Evolutionary conservation across 1,140 invertebrate genomes (phyloP).

Genomic region (Drosophila athabasca): DNA sequence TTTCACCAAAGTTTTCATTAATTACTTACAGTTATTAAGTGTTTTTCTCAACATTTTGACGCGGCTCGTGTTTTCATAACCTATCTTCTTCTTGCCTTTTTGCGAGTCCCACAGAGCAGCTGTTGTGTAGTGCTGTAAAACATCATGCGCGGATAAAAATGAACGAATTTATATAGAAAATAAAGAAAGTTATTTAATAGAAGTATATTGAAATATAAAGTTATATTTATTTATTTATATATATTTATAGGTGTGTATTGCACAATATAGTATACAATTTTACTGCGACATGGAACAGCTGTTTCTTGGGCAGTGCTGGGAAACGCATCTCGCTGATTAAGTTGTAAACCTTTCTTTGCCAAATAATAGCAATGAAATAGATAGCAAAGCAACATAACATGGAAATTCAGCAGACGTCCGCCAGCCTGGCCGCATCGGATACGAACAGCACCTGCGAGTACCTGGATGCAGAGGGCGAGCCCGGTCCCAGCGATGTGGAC

Average conservation of each 20-base stretch:
- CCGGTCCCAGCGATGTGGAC: conserved; percentile 47
- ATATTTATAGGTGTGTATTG: no score
- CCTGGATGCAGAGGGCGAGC: conserved; percentile 69
- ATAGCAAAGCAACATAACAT: conserved; percentile 47
- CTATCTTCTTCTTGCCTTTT: conserved; percentile 40
- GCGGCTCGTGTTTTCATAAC: conserved; percentile 61
- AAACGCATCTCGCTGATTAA: conserved; percentile 17
- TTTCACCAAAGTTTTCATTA: conserved; percentile 24
- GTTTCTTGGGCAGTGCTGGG: conserved; percentile 19
- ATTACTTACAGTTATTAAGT: conserved; percentile 59
- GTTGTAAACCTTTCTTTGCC: conserved; percentile 28
- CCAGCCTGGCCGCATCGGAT: conserved; percentile 53
- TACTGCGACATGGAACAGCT: conserved; percentile 17
- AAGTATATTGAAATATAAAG: no score
- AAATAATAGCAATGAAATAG: conserved; percentile 49
- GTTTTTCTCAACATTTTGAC: conserved; percentile 69
- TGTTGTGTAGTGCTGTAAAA: conserved; percentile 28
- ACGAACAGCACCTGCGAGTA: conserved; percentile 65
- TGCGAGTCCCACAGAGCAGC: conserved; percentile 13
- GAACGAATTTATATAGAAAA: no score
- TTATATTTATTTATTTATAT: no score
- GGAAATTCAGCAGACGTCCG: conserved; percentile 70
- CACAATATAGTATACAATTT: not conserved
- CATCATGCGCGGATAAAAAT: fast-evolving
- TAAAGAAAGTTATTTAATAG: no score